These are phyloP conservation scores for Phenganax subtilis DNA, from an alignment of 92 coral and sea anemone species.

Conservation along the genomic window DNA sequence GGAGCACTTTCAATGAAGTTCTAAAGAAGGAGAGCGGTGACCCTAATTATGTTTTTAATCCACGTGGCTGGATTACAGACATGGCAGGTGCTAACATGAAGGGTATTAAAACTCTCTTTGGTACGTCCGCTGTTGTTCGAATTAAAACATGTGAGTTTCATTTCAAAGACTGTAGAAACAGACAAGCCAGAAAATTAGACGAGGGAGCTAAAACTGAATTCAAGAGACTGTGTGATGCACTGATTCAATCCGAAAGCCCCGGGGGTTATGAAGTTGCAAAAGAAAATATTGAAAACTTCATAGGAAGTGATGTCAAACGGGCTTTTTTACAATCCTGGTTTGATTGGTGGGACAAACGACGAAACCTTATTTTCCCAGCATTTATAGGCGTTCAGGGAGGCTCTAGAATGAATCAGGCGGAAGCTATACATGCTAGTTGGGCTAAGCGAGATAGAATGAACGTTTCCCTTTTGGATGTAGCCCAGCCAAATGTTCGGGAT, in stretches of 20 bases:
- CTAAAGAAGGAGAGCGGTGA: conserved; percentile 42
- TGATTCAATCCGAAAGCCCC: not conserved
- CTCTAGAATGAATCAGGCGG: conserved; percentile 45
- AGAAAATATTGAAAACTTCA: not conserved
- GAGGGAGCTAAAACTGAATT: not conserved
- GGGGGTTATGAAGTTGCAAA: conserved; percentile 19
- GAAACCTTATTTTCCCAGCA: conserved; percentile 50
- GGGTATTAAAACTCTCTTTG: conserved; percentile 17
- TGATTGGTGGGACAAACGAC: conserved; percentile 55
- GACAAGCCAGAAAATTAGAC: conserved; percentile 21
- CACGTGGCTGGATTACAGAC: conserved; percentile 56
- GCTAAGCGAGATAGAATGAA: conserved; percentile 54
- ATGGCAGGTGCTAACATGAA: conserved; percentile 43
- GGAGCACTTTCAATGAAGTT: conserved; percentile 46
- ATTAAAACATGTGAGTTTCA: conserved; percentile 23
- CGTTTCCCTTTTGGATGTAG: conserved; percentile 49
- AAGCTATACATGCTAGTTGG: conserved; percentile 46
- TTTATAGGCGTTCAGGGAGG: conserved; percentile 41
- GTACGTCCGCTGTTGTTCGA: conserved; percentile 4
- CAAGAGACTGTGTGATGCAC: conserved; percentile 13
- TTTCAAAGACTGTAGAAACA: conserved; percentile 16
- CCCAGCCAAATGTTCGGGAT: conserved; percentile 44
- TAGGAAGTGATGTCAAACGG: conserved; percentile 2
- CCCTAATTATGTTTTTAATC: conserved; percentile 42
- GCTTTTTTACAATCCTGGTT: conserved; percentile 21